These are phyloP conservation scores for Quadriops clusia DNA, from an alignment of 2,888 invertebrate genomes.

Conservation along the genomic window DNA sequence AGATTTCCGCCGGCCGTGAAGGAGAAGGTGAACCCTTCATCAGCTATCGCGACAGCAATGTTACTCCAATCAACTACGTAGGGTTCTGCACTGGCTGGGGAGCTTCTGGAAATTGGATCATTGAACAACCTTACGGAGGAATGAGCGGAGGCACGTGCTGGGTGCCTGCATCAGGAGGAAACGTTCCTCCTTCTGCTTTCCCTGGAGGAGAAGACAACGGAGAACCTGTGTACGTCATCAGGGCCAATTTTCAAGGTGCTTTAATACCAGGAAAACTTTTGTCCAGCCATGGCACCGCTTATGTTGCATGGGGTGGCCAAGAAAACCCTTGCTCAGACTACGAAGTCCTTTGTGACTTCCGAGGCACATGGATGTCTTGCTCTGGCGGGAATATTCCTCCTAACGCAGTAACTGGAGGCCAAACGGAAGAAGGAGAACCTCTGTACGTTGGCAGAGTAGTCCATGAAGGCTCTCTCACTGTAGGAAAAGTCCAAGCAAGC, in stretches of 20 bases:
- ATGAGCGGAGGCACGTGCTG: conserved; percentile 40
- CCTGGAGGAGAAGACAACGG: conserved; percentile 50
- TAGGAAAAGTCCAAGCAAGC: conserved; percentile 75
- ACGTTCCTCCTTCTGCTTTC: conserved; percentile 63
- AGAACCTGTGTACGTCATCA: conserved; percentile 53
- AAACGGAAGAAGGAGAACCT: conserved; percentile 66
- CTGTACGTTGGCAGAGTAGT: conserved; percentile 65
- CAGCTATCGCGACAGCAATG: conserved; percentile 57
- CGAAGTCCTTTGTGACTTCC: conserved; percentile 43
- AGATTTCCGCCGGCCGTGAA: conserved; percentile 32
- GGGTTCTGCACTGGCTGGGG: conserved; percentile 85
- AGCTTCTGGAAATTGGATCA: conserved; percentile 66
- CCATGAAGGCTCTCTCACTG: conserved; percentile 64
- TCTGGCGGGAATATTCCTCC: conserved; percentile 52
- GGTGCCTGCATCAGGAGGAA: conserved; percentile 53
- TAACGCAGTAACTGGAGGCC: conserved; percentile 57
- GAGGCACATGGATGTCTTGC: conserved; percentile 31
- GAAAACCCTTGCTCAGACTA: conserved; percentile 57
- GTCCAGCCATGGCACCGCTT: conserved; percentile 52
- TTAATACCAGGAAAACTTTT: conserved; percentile 69
- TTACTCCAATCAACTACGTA: conserved; percentile 58
- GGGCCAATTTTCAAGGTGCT: conserved; percentile 60
- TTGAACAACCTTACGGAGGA: conserved; percentile 42
- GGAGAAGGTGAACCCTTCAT: conserved; percentile 64
- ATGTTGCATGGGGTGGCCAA: conserved; percentile 65